These are phyloP conservation scores for Pyralis farinalis DNA, from an alignment of 2,888 invertebrate species.

Conservation along the genomic window DNA sequence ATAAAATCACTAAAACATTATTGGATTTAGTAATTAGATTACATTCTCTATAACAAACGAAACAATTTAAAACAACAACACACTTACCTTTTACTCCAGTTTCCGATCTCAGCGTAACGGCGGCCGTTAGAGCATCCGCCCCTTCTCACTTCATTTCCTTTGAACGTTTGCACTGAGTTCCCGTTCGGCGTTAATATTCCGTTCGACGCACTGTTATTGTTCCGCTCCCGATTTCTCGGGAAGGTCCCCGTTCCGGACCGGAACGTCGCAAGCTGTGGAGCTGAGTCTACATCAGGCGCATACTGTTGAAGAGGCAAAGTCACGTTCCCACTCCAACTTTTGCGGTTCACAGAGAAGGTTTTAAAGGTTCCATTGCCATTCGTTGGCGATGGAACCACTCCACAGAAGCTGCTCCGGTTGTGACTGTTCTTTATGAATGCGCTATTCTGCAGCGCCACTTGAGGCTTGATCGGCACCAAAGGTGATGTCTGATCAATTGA, in stretches of 20 bases:
- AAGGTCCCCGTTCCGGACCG: slow-evolving; percentile 75
- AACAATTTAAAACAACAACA: slow-evolving; percentile 18
- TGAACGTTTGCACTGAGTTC: slow-evolving; percentile 68
- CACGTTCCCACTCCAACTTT: slow-evolving; percentile 79
- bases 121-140: slow-evolving; percentile 76
- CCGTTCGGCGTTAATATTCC: slow-evolving; percentile 79
- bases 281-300: slow-evolving; percentile 49
- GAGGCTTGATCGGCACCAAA: slow-evolving; percentile 75
- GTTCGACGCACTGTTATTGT: slow-evolving; percentile 66
- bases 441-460: slow-evolving; percentile 68
- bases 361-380: slow-evolving; percentile 71
- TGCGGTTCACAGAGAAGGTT: slow-evolving; percentile 75
- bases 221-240: slow-evolving; percentile 73
- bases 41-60: background rate
- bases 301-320: slow-evolving; percentile 74
- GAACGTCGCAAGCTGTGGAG: slow-evolving; percentile 72
- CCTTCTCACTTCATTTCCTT: slow-evolving; percentile 78
- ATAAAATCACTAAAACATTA: slow-evolving; percentile 2
- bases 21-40: background rate
- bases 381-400: slow-evolving; percentile 62
- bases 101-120: slow-evolving; percentile 81
- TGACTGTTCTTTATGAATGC: slow-evolving; percentile 77
- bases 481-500: slow-evolving; percentile 78
- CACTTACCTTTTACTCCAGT: slow-evolving; percentile 80
- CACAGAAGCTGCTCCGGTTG: slow-evolving; percentile 77